Evolutionary conservation across 2,888 invertebrate genomes (phyloP), one percentile per base, ranked within the genome.

Genomic region (Calameuta idolon): DNA sequence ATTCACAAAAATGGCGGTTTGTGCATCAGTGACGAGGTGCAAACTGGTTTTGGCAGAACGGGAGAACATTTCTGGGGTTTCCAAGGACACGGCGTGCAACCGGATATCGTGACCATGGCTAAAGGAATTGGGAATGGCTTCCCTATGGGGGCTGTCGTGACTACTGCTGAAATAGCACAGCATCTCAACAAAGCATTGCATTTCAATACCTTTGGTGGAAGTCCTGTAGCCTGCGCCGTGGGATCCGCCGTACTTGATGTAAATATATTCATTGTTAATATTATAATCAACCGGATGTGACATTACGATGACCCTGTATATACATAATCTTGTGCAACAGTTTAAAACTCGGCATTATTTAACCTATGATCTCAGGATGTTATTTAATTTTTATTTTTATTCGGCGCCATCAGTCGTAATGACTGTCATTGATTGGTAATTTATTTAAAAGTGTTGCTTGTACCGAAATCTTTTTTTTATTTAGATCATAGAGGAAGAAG

Each of bases 51-150:
- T 89, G 99, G 98, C 0, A 93, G 99, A 80, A 97, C 98, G 0
- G 99, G 99, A 0, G 96, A 97, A 75, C 94, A 97, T 87, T 99
- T 96, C 92, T 99, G 99, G 99, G 98, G 98, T n/a, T 99, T 99
- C 90, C 94, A 99, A 92, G 93, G 93, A 30, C 98, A 99, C 89
- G 96, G 93, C 5, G 95, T 98, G 11, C 86, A 94, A 34, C 99
- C 99, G 0, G 99, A 99, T 90, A 98, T 99, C 85, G 98, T 98
- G 0, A 98, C 98, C 0, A 95, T 98, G 96, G 98, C 98, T 1
- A 98, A 98, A 91, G 98, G 97, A 69, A 97, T 97, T 75, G 97
- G 98, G 0, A 99, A 99, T 92, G 99, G 99, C 0, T 99, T 97
- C 92, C 99, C 99, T 0, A 92, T 99, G 91, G 99, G 96, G 0